phyloP scores from a whole-genome alignment of 2,888 invertebrate genomes.

The Eumacrocentrus americanus region DNA sequence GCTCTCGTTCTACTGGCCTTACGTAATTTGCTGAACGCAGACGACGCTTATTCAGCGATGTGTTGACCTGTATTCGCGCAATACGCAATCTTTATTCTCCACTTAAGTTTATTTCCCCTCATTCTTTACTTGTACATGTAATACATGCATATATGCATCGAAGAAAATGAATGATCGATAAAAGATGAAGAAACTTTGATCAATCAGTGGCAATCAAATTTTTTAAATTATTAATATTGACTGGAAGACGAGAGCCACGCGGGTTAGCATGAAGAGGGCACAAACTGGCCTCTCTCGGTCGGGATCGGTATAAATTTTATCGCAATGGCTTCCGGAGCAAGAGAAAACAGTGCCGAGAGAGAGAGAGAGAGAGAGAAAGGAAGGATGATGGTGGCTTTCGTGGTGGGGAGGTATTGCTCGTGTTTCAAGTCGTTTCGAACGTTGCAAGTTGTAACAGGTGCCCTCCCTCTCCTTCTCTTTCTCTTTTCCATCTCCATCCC shows the following conservation, averaged over 20 bases:
- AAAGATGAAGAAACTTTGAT: slow-evolving; percentile 9
- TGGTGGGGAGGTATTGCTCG: slow-evolving; percentile 15
- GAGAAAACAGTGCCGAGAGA: slow-evolving; percentile 15
- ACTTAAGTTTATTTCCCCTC: background rate
- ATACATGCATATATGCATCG: background rate
- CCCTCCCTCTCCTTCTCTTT: slow-evolving; percentile 31
- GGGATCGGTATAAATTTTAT: slow-evolving; percentile 40
- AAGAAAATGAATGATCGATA: background rate
- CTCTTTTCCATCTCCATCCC: background rate
- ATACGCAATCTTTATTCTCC: slow-evolving; percentile 16
- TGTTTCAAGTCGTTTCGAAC: slow-evolving; percentile 32
- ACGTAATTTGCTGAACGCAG: slow-evolving; percentile 53
- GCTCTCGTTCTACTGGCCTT: slow-evolving; percentile 53
- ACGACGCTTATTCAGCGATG: slow-evolving; percentile 55
- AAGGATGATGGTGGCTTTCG: slow-evolving; percentile 9
- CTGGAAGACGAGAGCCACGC: too few species aligned
- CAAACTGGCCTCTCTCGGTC: too few species aligned
- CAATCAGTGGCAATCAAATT: background rate
- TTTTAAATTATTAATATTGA: too few species aligned
- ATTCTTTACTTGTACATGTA: slow-evolving; percentile 1
- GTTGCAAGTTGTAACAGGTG: slow-evolving; percentile 47
- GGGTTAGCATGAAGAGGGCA: too few species aligned
- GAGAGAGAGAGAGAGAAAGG: slow-evolving; percentile 8
- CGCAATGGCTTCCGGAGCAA: slow-evolving; percentile 34
- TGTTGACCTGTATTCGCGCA: slow-evolving; percentile 57